Base-by-base conservation (phyloP, 2,797 vertebrate species). In the Gymnodraco acuticeps region DNA sequence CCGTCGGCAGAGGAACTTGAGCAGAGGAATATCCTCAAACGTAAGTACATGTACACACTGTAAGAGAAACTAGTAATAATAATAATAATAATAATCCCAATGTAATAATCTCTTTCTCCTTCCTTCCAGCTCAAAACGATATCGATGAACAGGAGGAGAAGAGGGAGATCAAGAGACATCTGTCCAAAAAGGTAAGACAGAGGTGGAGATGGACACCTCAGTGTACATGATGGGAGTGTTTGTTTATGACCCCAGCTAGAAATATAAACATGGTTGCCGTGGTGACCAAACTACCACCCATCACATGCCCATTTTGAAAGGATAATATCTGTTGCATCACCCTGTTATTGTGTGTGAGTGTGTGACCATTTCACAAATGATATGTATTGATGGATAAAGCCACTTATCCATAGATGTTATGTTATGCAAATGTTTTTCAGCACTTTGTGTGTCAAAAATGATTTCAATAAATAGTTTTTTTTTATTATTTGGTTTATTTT, bases 21-120 rank as follows among this genome's bases (percentile, higher is more conserved):
- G 82, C 98, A 99, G 92, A 96, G 98, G 87, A 99, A 99, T 91
- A 99, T 99, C 71, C 94, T 99, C 77, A 99, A 99, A 96, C 98
- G 98, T 99, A 90, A 94, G 98, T 95, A 8, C 17, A n/a, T 42
- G 17, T 33, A 11, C 15, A 60, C 16, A 53, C 11, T 11, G 16
- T 9, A 20, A 31, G 7, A 63, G 43, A 20, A 23, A 52, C 11
- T 38, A 1, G 6, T 38, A 38, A 1, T 38, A 41, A 16, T 12
- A 2, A 1, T 38, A 41, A 16, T 12, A 2, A 43, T 12, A 2
- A 43, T 61, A 17, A 2, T 31, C 42, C 19, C 42, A 17, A 42
- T 51, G 38, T 70, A n/a, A n/a, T n/a, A n/a, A n/a, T 59, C 3
- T 20, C 41, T 27, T 45, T 17, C 19, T 48, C 3, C n/a, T 17